Conservation (phyloP, 2,113 vertebrate species). For the Pungitius pungitius region DNA sequence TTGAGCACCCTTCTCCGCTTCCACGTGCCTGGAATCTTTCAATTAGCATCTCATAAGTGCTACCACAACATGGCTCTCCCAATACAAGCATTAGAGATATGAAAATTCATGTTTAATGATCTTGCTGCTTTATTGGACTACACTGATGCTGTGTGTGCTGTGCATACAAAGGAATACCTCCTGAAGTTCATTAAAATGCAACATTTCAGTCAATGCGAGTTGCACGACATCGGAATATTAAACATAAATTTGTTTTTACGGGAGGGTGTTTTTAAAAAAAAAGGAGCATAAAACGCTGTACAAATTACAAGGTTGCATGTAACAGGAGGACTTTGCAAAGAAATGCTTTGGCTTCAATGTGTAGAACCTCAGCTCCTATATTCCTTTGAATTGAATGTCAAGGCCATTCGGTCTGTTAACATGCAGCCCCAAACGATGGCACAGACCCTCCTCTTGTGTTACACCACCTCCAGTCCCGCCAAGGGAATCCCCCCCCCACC, state of each 20-base stretch:
- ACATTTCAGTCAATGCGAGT: constrained; percentile 14
- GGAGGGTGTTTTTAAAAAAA: constrained; percentile 10
- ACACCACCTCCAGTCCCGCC: constrained; percentile 30
- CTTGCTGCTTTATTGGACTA: constrained; percentile 18
- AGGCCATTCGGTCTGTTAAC: constrained; percentile 40
- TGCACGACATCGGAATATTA: constrained; percentile 34
- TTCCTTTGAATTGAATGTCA: constrained; percentile 59
- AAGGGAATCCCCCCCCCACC: constrained; percentile 27
- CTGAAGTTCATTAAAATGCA: constrained; percentile 40
- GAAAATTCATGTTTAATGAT: constrained; percentile 40
- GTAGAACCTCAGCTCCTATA: constrained; percentile 23
- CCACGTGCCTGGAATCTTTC: constrained; percentile 17
- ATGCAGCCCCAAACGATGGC: constrained; percentile 33
- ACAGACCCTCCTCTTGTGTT: constrained; percentile 22
- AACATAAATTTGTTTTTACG: constrained; percentile 24
- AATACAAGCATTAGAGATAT: constrained; percentile 42
- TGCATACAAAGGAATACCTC: constrained; percentile 23
- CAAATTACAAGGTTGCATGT: constrained; percentile 26
- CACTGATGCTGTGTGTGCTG: constrained; percentile 11
- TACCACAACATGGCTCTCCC: constrained; percentile 33
- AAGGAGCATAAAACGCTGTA: constrained; percentile 22
- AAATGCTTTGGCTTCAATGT: constrained; percentile 20
- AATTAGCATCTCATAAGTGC: constrained; percentile 48
- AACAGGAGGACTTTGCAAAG: constrained; percentile 29
- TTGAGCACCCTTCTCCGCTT: constrained; percentile 24